Base-by-base conservation (phyloP, 1,140 invertebrate genomes). In the Ptiloglossa arizonensis region DNA sequence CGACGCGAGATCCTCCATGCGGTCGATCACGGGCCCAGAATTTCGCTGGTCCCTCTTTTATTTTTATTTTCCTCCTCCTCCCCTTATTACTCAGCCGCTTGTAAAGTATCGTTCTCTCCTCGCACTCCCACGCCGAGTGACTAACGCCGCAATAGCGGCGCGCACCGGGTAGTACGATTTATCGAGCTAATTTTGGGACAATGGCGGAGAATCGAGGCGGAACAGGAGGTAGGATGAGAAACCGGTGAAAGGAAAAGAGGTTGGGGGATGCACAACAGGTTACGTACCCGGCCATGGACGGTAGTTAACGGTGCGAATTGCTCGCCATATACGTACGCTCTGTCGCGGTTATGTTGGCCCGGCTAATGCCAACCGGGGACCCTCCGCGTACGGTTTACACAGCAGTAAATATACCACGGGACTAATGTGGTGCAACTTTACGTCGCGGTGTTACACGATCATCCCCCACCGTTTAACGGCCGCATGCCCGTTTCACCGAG, bases 371-470 rank as follows among this genome's bases (percentile, higher is more conserved):
- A 70, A 64, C 62, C 74, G 32, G 54, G 52, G 68, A 60, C 57
- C 68, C 35, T 60, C 50, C 64, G 13, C 75, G 32, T 81, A 57
- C 46, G 57, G 67, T 72, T 62, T 82, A 77, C 80, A 79, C 68
- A 85, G 85, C 85, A 81, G 86, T 90, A 90, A 91, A 90, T 89
- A 91, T 87, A 87, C 75, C 75, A 35, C 66, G 57, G 71, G 86
- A 85, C 86, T 89, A 91, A 90, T 89, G 88, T 82, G 85, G 85
- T 82, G 81, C 86, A 88, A 88, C 83, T 87, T 89, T 85, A 88
- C 79, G 77, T 81, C 62, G 64, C 78, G 29, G 54, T 32, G 62
- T 78, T 86, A 85, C 87, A 86, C 79, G 81, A 85, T 80, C 85
- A 86, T 82, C 81, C 86, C 86, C 81, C 79, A 78, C 74, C 78